Evolutionary conservation across 2,113 vertebrate species (phyloP).

Genomic region (Elephantulus edwardii): DNA sequence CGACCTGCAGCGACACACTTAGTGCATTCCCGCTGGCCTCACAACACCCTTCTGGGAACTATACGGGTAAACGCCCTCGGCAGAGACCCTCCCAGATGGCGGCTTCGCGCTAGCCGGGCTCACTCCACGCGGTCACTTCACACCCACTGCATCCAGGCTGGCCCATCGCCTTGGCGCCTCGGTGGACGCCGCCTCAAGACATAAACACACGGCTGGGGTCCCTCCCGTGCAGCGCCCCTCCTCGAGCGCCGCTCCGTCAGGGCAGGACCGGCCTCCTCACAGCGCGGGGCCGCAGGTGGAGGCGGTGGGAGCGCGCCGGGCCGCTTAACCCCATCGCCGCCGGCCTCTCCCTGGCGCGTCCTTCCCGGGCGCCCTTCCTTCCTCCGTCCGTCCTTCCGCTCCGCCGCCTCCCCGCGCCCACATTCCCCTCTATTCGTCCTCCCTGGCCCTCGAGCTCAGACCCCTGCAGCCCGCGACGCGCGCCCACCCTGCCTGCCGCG

Average conservation of each 20-base stretch:
- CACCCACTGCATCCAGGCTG: neutral
- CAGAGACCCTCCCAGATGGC: neutral
- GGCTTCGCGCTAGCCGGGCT: neutral
- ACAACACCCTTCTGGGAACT: neutral
- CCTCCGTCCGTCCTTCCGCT: slow-evolving; percentile 27
- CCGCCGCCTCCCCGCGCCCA: slow-evolving; percentile 32
- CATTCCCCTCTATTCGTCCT: slow-evolving; percentile 78
- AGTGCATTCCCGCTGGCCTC: neutral
- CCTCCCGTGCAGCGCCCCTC: neutral
- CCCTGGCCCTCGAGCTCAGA: slow-evolving; percentile 26
- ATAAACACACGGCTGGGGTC: neutral
- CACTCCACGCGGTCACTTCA: neutral
- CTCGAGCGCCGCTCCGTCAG: neutral
- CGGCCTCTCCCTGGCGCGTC: slow-evolving; percentile 10
- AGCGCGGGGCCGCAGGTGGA: neutral
- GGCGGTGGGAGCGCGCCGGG: neutral
- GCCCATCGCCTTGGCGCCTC: neutral
- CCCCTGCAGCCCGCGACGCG: neutral
- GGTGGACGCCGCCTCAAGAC: neutral
- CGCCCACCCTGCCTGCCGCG: neutral
- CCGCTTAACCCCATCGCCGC: slow-evolving; percentile 38
- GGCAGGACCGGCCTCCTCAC: neutral
- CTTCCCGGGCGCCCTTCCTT: slow-evolving; percentile 50
- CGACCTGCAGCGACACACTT: neutral
- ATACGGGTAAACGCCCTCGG: neutral